These are phyloP conservation scores for Pardosa pseudoannulata DNA, from an alignment of 2,888 invertebrate species.

Conservation along the genomic window DNA sequence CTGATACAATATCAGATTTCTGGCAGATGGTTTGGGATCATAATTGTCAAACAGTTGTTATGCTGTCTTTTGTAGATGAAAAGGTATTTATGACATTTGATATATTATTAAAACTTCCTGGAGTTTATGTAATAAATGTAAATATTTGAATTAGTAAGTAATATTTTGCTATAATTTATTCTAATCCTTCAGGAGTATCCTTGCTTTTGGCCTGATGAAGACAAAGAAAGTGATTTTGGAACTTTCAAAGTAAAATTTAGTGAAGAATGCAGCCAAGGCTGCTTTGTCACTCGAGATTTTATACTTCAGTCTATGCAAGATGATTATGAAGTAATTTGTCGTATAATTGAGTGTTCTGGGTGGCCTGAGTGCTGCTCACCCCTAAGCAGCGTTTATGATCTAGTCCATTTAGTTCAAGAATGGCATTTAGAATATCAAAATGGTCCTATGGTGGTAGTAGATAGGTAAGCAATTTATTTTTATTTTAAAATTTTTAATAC, in stretches of 20 bases:
- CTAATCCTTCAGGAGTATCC: slow-evolving; percentile 74
- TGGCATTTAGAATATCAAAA: slow-evolving; percentile 92
- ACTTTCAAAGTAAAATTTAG: slow-evolving; percentile 75
- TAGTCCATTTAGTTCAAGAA: slow-evolving; percentile 89
- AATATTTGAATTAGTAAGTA: too few relatives aligned
- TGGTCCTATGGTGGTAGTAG: slow-evolving; percentile 94
- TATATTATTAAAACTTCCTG: background rate
- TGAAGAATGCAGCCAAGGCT: slow-evolving; percentile 78
- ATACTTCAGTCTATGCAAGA: slow-evolving; percentile 86
- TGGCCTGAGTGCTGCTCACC: slow-evolving; percentile 87
- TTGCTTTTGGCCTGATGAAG: slow-evolving; percentile 76
- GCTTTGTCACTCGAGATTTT: slow-evolving; percentile 77
- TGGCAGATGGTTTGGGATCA: slow-evolving; percentile 99
- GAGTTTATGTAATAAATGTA: background rate
- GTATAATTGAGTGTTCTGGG: slow-evolving; percentile 89
- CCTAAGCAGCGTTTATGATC: slow-evolving; percentile 84
- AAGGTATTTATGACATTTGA: slow-evolving; percentile 76
- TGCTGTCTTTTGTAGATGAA: slow-evolving; percentile 85
- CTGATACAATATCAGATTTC: slow-evolving; percentile 87
- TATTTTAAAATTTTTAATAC: too few relatives aligned
- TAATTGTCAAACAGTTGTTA: slow-evolving; percentile 90
- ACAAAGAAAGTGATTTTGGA: slow-evolving; percentile 76
- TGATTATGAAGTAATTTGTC: slow-evolving; percentile 93
- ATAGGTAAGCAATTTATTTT: slow-evolving; percentile 83
- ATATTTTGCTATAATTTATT: background rate